Conservation (phyloP, 2,797 vertebrate species). For the Hephaestus fuliginosus region DNA sequence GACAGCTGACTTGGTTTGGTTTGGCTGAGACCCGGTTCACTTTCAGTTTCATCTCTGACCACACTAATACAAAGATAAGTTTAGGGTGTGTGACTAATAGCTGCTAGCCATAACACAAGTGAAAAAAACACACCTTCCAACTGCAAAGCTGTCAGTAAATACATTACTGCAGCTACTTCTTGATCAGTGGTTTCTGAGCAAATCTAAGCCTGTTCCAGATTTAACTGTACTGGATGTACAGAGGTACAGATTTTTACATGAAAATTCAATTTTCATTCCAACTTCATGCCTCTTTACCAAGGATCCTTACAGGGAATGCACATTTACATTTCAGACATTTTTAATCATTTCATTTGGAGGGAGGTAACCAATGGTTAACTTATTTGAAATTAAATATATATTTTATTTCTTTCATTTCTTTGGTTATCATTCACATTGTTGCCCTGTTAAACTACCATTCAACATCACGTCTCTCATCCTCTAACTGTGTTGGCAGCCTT, state of each 20-base stretch:
- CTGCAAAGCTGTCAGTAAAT: too few species aligned
- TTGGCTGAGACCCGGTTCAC: too few species aligned
- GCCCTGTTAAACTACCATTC: not conserved
- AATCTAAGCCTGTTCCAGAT: not conserved
- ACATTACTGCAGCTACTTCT: too few species aligned
- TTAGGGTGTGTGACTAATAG: too few species aligned
- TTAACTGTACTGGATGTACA: not conserved
- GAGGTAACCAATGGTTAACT: not conserved
- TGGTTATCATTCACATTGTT: not conserved
- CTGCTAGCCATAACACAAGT: too few species aligned
- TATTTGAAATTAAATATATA: not conserved
- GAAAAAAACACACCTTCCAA: too few species aligned
- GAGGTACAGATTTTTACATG: not conserved
- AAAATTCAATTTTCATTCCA: not conserved
- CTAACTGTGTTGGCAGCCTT: too few species aligned
- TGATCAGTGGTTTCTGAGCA: not conserved
- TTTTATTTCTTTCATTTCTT: not conserved
- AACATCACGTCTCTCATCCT: slow-evolving; percentile 4
- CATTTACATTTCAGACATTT: not conserved
- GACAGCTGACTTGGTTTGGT: not conserved
- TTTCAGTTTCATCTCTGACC: too few species aligned
- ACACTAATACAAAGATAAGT: too few species aligned
- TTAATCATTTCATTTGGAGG: not conserved
- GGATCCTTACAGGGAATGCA: not conserved
- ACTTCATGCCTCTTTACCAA: not conserved